Percentiles rank a stretch among this genome's conserved stretches.
Conservation (phyloP, 2,888 invertebrate genomes). For the Perdita meconis region DNA sequence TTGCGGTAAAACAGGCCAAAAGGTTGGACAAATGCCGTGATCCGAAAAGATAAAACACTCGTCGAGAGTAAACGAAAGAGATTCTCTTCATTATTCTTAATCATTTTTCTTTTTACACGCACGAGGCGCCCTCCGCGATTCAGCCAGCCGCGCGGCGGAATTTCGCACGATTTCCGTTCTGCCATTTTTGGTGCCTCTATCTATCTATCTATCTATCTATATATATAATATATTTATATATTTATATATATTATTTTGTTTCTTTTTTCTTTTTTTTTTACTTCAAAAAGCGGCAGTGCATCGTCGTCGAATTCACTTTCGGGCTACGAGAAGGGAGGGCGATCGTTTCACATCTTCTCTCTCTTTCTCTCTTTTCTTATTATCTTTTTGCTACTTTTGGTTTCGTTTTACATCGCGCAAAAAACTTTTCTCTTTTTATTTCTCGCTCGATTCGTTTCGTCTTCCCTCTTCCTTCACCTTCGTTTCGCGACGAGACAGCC, state of each 20-base stretch:
- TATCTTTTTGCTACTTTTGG: not conserved
- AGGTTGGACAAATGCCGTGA: constrained; percentile 29
- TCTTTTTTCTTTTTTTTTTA: constrained; percentile 45
- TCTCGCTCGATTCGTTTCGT: constrained; percentile 1
- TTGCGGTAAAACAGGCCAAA: constrained; percentile 24
- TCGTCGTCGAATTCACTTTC: constrained; percentile 69
- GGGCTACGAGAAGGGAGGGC: constrained; percentile 71
- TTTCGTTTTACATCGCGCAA: constrained; percentile 5
- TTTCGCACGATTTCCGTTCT: constrained; percentile 70
- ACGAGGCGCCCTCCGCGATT: constrained; percentile 71
- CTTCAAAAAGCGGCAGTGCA: constrained; percentile 75
- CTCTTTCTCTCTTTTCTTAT: constrained; percentile 17
- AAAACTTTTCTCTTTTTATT: not conserved
- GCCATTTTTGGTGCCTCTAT: constrained; percentile 70
- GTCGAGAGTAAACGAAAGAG: constrained; percentile 53
- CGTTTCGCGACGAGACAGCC: constrained; percentile 68
- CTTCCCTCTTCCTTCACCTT: constrained; percentile 36
- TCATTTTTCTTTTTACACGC: constrained; percentile 26
- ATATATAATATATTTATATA: constrained; percentile 71
- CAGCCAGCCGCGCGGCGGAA: constrained; percentile 63
- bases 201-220: constrained; percentile 69
- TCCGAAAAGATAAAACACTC: constrained; percentile 16
- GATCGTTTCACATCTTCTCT: constrained; percentile 52
- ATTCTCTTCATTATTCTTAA: too few relatives aligned
- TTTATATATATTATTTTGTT: constrained; percentile 72